A percentile compares a stretch with the other conserved stretches of the same genome.
These are phyloP conservation scores for Camponotus fellah DNA, from an alignment of 2,888 invertebrate genomes.

Conservation along the genomic window DNA sequence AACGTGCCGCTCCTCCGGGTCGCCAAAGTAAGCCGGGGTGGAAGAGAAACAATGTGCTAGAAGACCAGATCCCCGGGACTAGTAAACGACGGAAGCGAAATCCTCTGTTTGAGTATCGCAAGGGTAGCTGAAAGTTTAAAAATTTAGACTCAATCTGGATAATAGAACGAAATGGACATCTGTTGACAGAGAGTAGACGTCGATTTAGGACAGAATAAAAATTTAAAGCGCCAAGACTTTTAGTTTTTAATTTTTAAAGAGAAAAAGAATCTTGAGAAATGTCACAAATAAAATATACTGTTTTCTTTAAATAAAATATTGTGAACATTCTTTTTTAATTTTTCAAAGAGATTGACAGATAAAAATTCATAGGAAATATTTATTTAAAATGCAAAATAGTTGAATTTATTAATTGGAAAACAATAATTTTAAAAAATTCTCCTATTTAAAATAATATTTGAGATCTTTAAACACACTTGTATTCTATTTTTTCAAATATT, in stretches of 20 bases:
- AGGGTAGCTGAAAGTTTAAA: not conserved
- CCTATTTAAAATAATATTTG: not conserved
- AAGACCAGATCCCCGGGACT: conserved; percentile 14
- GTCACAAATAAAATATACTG: not conserved
- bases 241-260: not conserved
- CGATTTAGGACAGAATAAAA: not conserved
- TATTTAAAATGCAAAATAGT: not conserved
- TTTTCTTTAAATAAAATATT: not conserved
- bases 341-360: not conserved
- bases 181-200: not conserved
- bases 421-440: not conserved
- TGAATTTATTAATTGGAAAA: not conserved
- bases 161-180: not conserved
- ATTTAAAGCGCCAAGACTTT: not conserved
- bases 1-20: conserved; percentile 12
- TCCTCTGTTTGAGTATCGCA: not conserved
- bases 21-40: conserved; percentile 25
- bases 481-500: not conserved
- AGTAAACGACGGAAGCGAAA: conserved; percentile 9
- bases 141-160: not conserved
- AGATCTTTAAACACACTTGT: not conserved
- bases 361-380: not conserved
- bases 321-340: not conserved
- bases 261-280: not conserved
- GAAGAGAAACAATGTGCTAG: not conserved